These are phyloP conservation scores for Cyphomyrus plagiostoma DNA, from an alignment of 2,113 vertebrate genomes.

Conservation along the genomic window DNA sequence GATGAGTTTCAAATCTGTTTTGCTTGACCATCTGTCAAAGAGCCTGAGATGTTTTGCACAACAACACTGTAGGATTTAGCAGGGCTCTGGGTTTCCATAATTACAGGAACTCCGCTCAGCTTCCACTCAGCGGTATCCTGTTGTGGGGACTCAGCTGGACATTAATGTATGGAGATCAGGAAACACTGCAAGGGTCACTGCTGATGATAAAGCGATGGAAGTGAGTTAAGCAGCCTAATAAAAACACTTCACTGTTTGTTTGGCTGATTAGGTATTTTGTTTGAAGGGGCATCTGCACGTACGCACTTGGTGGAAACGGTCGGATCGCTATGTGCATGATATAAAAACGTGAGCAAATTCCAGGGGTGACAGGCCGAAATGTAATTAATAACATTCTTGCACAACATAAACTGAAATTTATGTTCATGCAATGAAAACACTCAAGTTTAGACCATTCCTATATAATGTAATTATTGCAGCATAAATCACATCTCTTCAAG, in stretches of 20 bases:
- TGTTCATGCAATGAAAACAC: background rate
- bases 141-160: background rate
- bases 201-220: conserved; percentile 2
- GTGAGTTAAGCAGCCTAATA: conserved; percentile 2
- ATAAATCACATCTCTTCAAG: background rate
- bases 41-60: background rate
- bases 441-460: background rate
- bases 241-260: conserved; percentile 2
- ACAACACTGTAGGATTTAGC: background rate
- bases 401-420: background rate
- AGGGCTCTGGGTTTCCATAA: background rate
- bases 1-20: background rate
- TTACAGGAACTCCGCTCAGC: background rate
- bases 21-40: background rate
- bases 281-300: conserved; percentile 1
- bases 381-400: background rate
- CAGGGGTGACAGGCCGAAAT: background rate
- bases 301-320: background rate
- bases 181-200: background rate
- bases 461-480: background rate
- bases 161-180: conserved; percentile 1
- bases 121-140: background rate
- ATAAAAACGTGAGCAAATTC: background rate
- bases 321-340: background rate
- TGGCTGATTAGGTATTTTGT: background rate